Percentiles rank a stretch among this genome's conserved stretches.
Conservation (phyloP, 1,140 invertebrate species). For the Lamellibrachia luymesi region DNA sequence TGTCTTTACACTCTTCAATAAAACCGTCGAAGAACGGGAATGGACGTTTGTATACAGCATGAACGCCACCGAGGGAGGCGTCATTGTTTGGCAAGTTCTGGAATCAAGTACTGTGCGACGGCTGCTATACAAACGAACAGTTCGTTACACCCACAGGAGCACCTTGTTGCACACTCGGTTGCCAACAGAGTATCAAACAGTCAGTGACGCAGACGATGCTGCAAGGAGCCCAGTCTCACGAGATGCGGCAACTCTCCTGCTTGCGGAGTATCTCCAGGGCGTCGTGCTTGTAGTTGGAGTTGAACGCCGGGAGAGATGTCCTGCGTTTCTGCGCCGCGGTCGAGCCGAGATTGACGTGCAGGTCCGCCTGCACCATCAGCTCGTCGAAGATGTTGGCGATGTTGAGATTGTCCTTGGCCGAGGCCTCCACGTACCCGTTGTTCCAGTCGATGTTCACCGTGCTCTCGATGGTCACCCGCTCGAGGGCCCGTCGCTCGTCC, state of each 20-base stretch:
- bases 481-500: constrained; percentile 59
- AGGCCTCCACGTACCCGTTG: constrained; percentile 79
- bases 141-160: not conserved
- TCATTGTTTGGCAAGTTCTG: not conserved
- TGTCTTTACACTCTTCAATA: not conserved
- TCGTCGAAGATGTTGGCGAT: constrained; percentile 72
- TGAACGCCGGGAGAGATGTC: not conserved
- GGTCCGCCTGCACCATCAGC: constrained; percentile 80
- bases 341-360: constrained; percentile 55
- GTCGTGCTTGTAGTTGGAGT: not conserved
- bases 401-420: constrained; percentile 83
- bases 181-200: not conserved
- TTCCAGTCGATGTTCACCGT: constrained; percentile 21
- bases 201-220: not conserved
- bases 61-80: not conserved
- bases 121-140: not conserved
- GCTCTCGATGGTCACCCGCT: not conserved
- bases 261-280: not conserved
- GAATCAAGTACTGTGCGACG: not conserved
- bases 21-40: not conserved
- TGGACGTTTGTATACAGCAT: not conserved
- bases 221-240: not conserved
- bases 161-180: too few species aligned
- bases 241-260: constrained; percentile 9
- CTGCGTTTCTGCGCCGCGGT: not conserved